Evolutionary conservation across 2,113 vertebrate species (phyloP).

Genomic region (Centropus unirufus): DNA sequence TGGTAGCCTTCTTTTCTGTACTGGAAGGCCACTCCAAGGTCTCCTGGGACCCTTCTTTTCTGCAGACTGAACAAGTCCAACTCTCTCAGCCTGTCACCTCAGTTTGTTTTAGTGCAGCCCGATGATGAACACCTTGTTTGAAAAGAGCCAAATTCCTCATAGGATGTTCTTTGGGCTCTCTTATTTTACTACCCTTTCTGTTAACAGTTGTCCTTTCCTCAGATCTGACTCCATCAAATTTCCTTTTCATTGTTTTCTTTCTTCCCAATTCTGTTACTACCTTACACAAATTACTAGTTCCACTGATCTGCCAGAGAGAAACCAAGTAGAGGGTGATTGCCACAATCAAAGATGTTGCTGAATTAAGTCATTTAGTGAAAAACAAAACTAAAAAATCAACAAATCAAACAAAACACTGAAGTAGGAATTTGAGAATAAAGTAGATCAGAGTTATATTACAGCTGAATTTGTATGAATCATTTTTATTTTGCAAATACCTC

Average conservation of each 20-base stretch:
- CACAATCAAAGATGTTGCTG: not conserved
- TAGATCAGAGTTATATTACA: not conserved
- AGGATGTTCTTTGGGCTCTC: not conserved
- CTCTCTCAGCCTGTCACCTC: not conserved
- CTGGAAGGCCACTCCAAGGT: too few species aligned
- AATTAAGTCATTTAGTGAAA: not conserved
- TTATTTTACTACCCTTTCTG: not conserved
- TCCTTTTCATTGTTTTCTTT: not conserved
- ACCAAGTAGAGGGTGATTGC: not conserved
- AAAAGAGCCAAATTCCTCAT: not conserved
- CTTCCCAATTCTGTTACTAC: not conserved
- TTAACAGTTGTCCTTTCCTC: not conserved
- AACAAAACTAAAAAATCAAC: not conserved
- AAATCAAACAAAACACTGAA: not conserved
- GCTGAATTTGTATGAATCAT: not conserved
- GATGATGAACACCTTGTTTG: not conserved
- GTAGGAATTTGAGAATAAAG: not conserved
- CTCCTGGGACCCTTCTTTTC: too few species aligned
- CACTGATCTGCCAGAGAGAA: not conserved
- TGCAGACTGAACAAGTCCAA: too few species aligned
- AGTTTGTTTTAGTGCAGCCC: not conserved
- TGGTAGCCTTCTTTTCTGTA: too few species aligned
- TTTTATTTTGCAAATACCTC: not conserved
- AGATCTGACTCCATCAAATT: not conserved
- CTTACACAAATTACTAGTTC: not conserved